Evolutionary conservation across 2,888 invertebrate species (phyloP).

Genomic region (Acrocyrtus sp.): DNA sequence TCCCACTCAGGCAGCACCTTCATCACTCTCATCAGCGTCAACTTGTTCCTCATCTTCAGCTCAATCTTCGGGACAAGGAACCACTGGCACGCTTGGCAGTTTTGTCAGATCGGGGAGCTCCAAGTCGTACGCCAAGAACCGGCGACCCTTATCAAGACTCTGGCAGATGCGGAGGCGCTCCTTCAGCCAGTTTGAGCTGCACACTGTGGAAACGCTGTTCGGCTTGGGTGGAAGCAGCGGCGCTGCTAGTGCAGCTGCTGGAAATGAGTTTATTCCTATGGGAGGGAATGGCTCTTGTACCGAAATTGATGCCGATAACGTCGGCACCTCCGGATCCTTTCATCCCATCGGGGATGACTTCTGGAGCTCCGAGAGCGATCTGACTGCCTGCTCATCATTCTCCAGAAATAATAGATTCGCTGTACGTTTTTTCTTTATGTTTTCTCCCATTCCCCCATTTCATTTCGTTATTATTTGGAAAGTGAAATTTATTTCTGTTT

Average conservation of each 20-base stretch:
- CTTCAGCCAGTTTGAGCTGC: conserved; percentile 59
- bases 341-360: conserved; percentile 57
- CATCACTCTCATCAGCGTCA: conserved; percentile 10
- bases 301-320: conserved; percentile 56
- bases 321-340: conserved; percentile 55
- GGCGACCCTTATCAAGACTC: conserved; percentile 57
- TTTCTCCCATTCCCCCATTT: conserved; percentile 12
- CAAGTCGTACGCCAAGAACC: conserved; percentile 58
- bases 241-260: conserved; percentile 12
- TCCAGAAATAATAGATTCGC: conserved; percentile 42
- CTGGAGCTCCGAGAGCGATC: conserved; percentile 56
- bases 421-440: conserved; percentile 26
- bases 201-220: conserved; percentile 39
- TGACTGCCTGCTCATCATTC: conserved; percentile 43
- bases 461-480: background rate
- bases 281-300: conserved; percentile 51
- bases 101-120: conserved; percentile 60
- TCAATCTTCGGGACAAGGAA: conserved; percentile 1
- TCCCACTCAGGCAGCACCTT: conserved; percentile 18
- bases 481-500: conserved; percentile 11
- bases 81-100: conserved; percentile 5
- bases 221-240: conserved; percentile 14
- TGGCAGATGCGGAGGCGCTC: conserved; percentile 61
- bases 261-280: conserved; percentile 44
- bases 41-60: conserved; percentile 30